phyloP scores from a whole-genome alignment of 2,113 vertebrate species.

The Vidua macroura region DNA sequence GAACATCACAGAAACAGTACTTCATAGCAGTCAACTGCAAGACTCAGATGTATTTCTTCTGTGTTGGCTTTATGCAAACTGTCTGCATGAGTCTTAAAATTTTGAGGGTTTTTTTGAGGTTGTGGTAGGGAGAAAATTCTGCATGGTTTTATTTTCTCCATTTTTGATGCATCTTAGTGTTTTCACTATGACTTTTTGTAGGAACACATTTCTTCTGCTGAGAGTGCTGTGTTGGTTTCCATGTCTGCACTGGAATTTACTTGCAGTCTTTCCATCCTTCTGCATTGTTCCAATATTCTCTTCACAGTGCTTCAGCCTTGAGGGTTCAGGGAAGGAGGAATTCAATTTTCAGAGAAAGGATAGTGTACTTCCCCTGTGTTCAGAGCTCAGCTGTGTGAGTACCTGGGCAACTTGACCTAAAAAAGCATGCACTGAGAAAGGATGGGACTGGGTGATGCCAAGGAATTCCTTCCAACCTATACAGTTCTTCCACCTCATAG shows the following conservation, averaged over 20 bases:
- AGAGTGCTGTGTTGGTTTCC: background rate
- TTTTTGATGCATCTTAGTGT: background rate
- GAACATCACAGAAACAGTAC: background rate
- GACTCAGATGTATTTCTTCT: background rate
- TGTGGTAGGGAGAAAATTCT: background rate
- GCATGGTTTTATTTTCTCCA: background rate
- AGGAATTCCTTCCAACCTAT: background rate
- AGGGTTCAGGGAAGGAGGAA: background rate
- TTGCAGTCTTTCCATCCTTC: background rate
- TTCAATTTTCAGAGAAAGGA: background rate
- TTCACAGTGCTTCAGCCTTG: background rate
- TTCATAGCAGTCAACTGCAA: background rate
- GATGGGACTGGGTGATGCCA: background rate
- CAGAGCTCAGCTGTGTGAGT: background rate
- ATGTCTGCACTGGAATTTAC: background rate
- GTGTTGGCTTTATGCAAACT: background rate
- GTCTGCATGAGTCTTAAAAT: background rate
- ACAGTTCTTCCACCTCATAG: background rate
- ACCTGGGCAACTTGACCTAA: background rate
- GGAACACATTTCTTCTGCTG: background rate
- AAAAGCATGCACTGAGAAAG: background rate
- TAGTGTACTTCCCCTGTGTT: background rate
- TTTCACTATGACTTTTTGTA: background rate
- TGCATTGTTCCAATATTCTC: background rate
- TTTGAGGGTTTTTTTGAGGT: background rate